Evolutionary conservation across 92 coral and sea anemone species (phyloP), one percentile per base, ranked within the genome.

Genomic region (Zoanthus solanderi): DNA sequence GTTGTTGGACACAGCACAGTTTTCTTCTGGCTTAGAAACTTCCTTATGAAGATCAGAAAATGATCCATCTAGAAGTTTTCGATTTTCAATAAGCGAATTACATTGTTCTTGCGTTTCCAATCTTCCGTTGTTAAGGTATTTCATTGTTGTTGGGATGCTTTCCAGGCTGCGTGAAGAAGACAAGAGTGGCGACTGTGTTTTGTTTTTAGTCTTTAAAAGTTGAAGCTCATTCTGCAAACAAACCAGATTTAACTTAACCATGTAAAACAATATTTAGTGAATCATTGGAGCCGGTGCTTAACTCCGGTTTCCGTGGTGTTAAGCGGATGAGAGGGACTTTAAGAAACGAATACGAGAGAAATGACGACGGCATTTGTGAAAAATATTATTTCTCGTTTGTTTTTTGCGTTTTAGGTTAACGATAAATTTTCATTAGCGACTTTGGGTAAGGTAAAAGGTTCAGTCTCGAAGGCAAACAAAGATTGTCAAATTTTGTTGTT

Each of bases 221-320:
- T 81, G 85, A 3, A 81, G 75, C 75, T 81, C 85, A 66, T 81
- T 81, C 85, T 81, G 85, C 58, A 66, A 50, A 66, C 73, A 42
- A 46, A 71, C 47, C 10, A 67, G 47, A 2, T 6, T 12, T 11
- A 52, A 52, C 67, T 58, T 28, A 44, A 77, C 30, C 7, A 12
- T 52, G 28, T 23, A 29, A 54, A 76, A 7, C 9, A 12, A 17
- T 4, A 65, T n/a, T 4, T 12, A 1, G 23, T 23, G 23, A 0
- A 23, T 23, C 23, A 23, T 23, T 23, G 23, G 23, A 23, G 23
- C 23, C 23, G 23, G 23, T 23, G 23, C 23, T 23, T 23, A 23
- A 23, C 23, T 23, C 23, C 23, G 23, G 23, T 23, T 23, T 23
- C 23, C 23, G 23, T 23, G 23, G 23, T 23, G 23, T 23, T 23